Evolutionary conservation across 2,888 invertebrate species (phyloP).

Genomic region (Nymphalis urticae): DNA sequence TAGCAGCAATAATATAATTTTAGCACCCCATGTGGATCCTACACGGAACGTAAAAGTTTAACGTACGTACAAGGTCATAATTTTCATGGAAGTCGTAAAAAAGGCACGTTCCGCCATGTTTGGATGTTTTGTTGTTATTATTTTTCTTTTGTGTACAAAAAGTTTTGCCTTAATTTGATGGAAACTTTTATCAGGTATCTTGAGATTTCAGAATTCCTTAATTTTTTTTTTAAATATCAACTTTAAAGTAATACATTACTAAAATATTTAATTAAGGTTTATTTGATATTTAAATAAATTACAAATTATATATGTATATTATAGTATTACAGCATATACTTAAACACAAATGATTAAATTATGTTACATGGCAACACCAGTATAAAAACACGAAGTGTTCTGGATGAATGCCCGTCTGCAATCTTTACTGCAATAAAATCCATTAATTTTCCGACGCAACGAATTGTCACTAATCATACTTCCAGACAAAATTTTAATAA

Average conservation of each 20-base stretch:
- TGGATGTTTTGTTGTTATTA: conserved; percentile 56
- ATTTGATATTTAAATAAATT: too few relatives aligned
- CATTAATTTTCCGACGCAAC: conserved; percentile 27
- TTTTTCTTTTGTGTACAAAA: conserved; percentile 25
- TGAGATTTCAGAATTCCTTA: neutral
- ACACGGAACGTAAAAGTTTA: conserved; percentile 70
- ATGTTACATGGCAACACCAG: neutral
- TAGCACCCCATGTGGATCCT: conserved; percentile 50
- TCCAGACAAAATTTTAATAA: conserved; percentile 35
- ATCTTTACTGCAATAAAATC: conserved; percentile 20
- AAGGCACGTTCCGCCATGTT: conserved; percentile 64
- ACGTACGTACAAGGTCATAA: conserved; percentile 68
- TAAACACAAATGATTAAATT: neutral
- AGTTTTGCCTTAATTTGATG: conserved; percentile 13
- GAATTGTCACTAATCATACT: conserved; percentile 35
- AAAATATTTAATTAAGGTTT: too few relatives aligned
- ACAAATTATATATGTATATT: too few relatives aligned
- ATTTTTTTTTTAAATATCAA: neutral
- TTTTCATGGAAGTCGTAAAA: conserved; percentile 76
- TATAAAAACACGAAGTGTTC: neutral
- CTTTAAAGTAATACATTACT: neutral
- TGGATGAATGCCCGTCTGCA: neutral
- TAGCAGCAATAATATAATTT: conserved; percentile 54
- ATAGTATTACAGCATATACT: neutral
- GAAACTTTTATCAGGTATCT: neutral